Evolutionary conservation across 2,113 vertebrate species (phyloP), one percentile per base, ranked within the genome.

Genomic region (Stegostoma tigrinum): DNA sequence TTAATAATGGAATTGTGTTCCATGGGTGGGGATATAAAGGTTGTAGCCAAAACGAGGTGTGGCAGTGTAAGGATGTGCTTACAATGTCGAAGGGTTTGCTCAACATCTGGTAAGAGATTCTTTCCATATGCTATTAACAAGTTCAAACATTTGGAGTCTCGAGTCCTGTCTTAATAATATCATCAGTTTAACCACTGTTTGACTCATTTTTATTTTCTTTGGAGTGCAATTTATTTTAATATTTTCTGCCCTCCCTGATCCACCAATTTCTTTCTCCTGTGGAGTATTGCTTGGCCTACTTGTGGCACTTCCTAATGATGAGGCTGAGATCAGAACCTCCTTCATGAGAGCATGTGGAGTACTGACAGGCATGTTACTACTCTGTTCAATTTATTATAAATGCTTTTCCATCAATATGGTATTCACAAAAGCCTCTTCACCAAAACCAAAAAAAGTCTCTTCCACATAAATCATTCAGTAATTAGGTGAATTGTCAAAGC

Each of bases 181-280:
- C 61, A 93, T 21, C 61, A n/a, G 55, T 93, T 93, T n/a, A 93
- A 61, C 34, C 64, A 93, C 38, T 34, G 34, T 93, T 93, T 19
- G n/a, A 66, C 89, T 66, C 15, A 64, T 66, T 93, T 93, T 93
- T 93, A 93, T 93, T 93, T 93, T 93, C 48, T 64, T 93, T 64
- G 61, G 89, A 66, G 34, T 66, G 23, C 27, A 93, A 64, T n/a
- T 93, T 66, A 64, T 66, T 93, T 93, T 61, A 93, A 64, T 61
- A 64, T 64, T 61, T 89, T 89, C 86, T 52, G 48, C 86, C 86
- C 42, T 93, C 38, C 89, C 89, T 64, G 89, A 64, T n/a, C 89
- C 52, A 55, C 45, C 42, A n/a, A 61, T 91, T 93, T 93, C 61
- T n/a, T 66, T 34, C 55, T 66, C 30, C 19, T n/a, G 30, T 38